A percentile compares a stretch with the other conserved stretches of the same genome.
phyloP scores from a whole-genome alignment of 2,797 vertebrate species.

The Myripristis murdjan region DNA sequence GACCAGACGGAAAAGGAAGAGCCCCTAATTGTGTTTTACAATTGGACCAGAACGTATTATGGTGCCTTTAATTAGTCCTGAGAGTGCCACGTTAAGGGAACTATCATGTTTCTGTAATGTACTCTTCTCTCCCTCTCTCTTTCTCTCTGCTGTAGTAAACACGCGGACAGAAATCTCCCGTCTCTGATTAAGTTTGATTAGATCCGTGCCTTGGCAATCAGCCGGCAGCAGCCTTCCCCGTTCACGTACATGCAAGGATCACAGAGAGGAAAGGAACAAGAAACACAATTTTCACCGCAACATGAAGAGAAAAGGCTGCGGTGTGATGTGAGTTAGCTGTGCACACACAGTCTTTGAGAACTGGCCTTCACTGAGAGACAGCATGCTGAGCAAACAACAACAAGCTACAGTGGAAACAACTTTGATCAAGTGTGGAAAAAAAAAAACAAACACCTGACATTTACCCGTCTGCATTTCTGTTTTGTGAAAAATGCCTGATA shows the following conservation, averaged over 20 bases:
- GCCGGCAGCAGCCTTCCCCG: slow-evolving; percentile 2
- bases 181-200: slow-evolving; percentile 33
- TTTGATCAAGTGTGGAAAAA: no score
- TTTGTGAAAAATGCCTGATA: neutral
- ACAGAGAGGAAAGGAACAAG: slow-evolving; percentile 12
- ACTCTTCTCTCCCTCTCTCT: neutral
- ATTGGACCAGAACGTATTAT: slow-evolving; percentile 11
- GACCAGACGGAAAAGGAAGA: neutral
- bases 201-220: slow-evolving; percentile 32
- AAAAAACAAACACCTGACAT: neutral
- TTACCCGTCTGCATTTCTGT: neutral
- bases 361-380: slow-evolving; percentile 34
- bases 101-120: slow-evolving; percentile 44
- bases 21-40: slow-evolving; percentile 8
- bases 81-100: slow-evolving; percentile 19
- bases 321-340: slow-evolving; percentile 35
- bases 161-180: slow-evolving; percentile 29
- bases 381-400: slow-evolving; percentile 41
- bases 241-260: slow-evolving; percentile 12
- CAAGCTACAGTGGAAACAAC: slow-evolving; percentile 18
- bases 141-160: slow-evolving; percentile 18
- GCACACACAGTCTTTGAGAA: slow-evolving; percentile 11
- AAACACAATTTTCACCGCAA: no score
- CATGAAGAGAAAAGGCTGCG: slow-evolving; percentile 23
- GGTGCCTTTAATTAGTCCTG: slow-evolving; percentile 18